Conservation (phyloP, 2,888 invertebrate genomes). For the Cordilura impudica region DNA sequence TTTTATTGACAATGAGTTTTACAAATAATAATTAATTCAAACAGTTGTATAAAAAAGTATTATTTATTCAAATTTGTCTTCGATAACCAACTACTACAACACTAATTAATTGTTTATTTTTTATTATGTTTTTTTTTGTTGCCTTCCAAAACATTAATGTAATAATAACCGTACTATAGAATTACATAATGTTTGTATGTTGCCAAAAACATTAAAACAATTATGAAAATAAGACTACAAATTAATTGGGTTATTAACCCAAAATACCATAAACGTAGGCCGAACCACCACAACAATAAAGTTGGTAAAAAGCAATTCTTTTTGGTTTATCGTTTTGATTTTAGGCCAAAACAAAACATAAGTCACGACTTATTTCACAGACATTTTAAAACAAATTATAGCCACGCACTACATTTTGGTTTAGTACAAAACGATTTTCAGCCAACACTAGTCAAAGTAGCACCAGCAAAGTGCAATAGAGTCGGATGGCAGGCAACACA, state of each 20-base stretch:
- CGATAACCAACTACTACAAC: too few species aligned
- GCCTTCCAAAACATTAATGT: too few species aligned
- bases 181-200: constrained; percentile 51
- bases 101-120: too few species aligned
- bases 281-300: background rate
- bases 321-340: constrained; percentile 2
- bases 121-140: too few species aligned
- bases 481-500: constrained; percentile 19
- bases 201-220: background rate
- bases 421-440: background rate
- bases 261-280: constrained; percentile 52
- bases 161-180: constrained; percentile 4
- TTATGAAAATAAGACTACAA: constrained; percentile 15
- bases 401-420: constrained; percentile 47
- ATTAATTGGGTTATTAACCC: constrained; percentile 61
- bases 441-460: constrained; percentile 2
- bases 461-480: background rate
- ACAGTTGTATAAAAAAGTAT: too few species aligned
- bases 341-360: constrained; percentile 45
- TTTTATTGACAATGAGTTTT: too few species aligned
- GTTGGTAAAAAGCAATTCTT: constrained; percentile 24
- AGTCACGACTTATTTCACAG: constrained; percentile 63
- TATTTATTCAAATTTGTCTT: too few species aligned
- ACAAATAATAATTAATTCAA: too few species aligned
- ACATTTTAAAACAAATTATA: constrained; percentile 54